Percentiles rank a stretch among this genome's conserved stretches.
phyloP scores from a whole-genome alignment of 2,797 vertebrate genomes.

The Eulemur rubriventer region DNA sequence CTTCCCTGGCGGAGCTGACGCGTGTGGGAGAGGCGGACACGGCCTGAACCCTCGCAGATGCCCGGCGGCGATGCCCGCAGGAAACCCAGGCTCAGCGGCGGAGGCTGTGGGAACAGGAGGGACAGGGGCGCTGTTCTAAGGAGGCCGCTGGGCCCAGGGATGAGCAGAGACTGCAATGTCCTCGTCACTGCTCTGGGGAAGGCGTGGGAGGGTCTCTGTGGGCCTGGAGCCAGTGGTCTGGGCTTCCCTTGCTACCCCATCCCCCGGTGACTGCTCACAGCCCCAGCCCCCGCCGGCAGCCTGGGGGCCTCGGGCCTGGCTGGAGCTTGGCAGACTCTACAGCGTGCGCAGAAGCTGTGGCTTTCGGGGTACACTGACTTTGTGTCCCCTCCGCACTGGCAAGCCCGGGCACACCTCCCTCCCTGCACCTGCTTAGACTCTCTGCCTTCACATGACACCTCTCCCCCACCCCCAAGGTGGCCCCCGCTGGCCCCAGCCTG shows the following conservation, averaged over 20 bases:
- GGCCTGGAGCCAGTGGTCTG: rapidly evolving
- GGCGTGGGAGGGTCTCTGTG: rapidly evolving
- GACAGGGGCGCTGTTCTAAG: too few relatives aligned
- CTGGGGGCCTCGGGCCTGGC: neutral
- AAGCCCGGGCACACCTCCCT: rapidly evolving
- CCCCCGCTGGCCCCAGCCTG: too few relatives aligned
- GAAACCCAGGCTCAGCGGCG: neutral
- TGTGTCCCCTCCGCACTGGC: too few relatives aligned
- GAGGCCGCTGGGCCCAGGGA: too few relatives aligned
- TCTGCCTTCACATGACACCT: neutral
- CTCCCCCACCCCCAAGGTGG: neutral
- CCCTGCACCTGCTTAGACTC: neutral
- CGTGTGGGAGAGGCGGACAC: neutral
- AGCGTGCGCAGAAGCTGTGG: rapidly evolving
- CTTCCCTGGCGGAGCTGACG: neutral
- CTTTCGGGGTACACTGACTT: neutral
- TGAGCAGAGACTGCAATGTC: neutral
- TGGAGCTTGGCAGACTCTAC: neutral
- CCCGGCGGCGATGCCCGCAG: neutral
- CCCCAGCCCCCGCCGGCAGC: rapidly evolving
- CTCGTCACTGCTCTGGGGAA: too few relatives aligned
- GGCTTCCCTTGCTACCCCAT: too few relatives aligned
- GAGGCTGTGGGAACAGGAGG: neutral
- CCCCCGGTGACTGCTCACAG: too few relatives aligned
- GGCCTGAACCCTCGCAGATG: neutral